Percentiles rank a stretch among this genome's conserved stretches.
These are phyloP conservation scores for Mactromeris polynyma DNA, from an alignment of 2,888 invertebrate species.

Conservation along the genomic window DNA sequence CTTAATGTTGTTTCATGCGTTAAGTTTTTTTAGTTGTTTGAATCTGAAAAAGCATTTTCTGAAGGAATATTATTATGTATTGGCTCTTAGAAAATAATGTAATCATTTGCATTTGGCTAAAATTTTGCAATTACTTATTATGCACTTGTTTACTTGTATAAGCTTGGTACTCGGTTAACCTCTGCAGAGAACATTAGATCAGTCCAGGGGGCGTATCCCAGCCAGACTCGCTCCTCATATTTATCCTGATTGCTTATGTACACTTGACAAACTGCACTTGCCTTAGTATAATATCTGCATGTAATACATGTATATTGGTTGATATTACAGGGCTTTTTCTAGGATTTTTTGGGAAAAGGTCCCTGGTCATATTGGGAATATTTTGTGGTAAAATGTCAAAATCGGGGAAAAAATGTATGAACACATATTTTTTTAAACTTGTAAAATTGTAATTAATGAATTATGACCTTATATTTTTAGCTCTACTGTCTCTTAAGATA, in stretches of 20 bases:
- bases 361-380: too few species aligned
- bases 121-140: neutral
- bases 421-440: too few species aligned
- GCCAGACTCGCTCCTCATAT: conserved; percentile 4
- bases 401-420: too few species aligned
- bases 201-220: neutral
- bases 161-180: conserved; percentile 4
- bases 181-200: neutral
- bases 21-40: too few species aligned
- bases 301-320: neutral
- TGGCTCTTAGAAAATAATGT: too few species aligned
- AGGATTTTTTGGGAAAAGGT: too few species aligned
- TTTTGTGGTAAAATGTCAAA: too few species aligned
- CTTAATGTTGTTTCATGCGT: too few species aligned
- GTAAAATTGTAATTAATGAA: too few species aligned
- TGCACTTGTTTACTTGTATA: neutral
- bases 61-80: neutral
- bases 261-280: neutral
- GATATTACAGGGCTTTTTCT: too few species aligned
- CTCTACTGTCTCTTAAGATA: too few species aligned
- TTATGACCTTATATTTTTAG: too few species aligned
- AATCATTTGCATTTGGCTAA: neutral
- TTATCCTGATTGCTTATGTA: neutral
- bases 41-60: neutral
- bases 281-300: neutral